These are phyloP conservation scores for Pomatorhinus ruficollis DNA, from an alignment of 2,113 vertebrate species.

Conservation along the genomic window DNA sequence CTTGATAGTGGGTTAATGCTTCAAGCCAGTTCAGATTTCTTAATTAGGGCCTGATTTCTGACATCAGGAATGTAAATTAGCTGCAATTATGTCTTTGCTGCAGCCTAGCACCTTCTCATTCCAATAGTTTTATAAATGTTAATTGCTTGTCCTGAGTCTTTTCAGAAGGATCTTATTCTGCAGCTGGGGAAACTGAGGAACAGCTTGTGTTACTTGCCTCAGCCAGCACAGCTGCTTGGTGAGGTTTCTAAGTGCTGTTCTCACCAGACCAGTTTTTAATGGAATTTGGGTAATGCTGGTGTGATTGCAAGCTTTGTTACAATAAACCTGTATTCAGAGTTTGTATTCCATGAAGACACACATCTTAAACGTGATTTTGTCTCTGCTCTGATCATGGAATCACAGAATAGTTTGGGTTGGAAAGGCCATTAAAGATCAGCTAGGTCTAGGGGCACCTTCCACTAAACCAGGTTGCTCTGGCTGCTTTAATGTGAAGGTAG, in stretches of 20 bases:
- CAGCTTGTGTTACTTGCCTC: background rate
- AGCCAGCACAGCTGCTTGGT: background rate
- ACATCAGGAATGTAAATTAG: conserved; percentile 53
- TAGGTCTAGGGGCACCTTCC: background rate
- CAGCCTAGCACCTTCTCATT: conserved; percentile 35
- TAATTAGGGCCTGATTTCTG: conserved; percentile 53
- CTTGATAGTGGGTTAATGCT: conserved; percentile 38
- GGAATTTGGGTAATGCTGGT: background rate
- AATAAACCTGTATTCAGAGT: background rate
- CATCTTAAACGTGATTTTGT: background rate
- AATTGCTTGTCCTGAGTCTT: background rate
- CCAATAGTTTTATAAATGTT: conserved; percentile 2
- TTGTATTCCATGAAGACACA: background rate
- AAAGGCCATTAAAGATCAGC: background rate
- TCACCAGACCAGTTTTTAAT: background rate
- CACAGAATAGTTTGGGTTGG: background rate
- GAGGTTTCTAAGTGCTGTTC: background rate
- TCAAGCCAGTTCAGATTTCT: conserved; percentile 5
- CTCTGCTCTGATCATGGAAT: background rate
- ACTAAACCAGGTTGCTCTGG: background rate
- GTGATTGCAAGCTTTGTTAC: background rate
- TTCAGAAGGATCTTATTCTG: background rate
- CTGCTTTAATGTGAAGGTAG: background rate
- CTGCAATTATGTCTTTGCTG: conserved; percentile 21
- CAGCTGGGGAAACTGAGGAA: conserved; percentile 44